Conservation (phyloP, 2,888 invertebrate species). For the Atethmia centrago region DNA sequence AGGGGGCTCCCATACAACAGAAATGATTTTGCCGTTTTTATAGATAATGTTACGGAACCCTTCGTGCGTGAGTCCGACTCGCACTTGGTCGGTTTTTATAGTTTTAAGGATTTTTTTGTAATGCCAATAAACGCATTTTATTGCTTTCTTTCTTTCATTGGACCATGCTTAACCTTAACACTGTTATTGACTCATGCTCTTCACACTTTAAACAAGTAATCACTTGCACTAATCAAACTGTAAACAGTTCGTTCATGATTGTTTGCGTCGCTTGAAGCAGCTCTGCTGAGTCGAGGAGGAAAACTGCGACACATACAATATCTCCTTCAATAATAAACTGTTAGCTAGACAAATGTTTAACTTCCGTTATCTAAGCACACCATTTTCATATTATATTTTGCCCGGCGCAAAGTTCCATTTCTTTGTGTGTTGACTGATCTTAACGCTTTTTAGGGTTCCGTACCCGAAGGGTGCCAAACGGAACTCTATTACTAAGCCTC, state of each 20-base stretch:
- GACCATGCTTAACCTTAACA: neutral
- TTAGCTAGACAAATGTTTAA: slow-evolving; percentile 57
- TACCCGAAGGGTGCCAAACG: too few species aligned
- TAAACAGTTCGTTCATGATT: slow-evolving; percentile 26
- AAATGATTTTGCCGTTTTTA: too few species aligned
- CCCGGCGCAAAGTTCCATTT: slow-evolving; percentile 15
- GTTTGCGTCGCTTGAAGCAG: slow-evolving; percentile 37
- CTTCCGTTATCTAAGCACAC: slow-evolving; percentile 49
- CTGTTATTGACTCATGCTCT: neutral
- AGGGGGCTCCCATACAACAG: too few species aligned
- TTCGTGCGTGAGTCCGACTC: too few species aligned
- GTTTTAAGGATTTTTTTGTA: too few species aligned
- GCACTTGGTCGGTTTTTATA: too few species aligned
- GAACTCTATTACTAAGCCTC: too few species aligned
- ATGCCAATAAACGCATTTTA: too few species aligned
- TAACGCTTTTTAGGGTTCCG: too few species aligned
- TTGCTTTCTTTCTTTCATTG: too few species aligned
- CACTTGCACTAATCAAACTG: slow-evolving; percentile 26
- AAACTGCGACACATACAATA: slow-evolving; percentile 53
- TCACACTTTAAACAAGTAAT: slow-evolving; percentile 29
- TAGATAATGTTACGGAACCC: too few species aligned
- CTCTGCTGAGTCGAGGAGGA: slow-evolving; percentile 29
- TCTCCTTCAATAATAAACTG: slow-evolving; percentile 52
- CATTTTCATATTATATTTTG: slow-evolving; percentile 37
- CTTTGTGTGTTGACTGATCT: slow-evolving; percentile 20